Base-by-base conservation (phyloP, 2,888 invertebrate genomes). In the Chloroclystis v-ata region DNA sequence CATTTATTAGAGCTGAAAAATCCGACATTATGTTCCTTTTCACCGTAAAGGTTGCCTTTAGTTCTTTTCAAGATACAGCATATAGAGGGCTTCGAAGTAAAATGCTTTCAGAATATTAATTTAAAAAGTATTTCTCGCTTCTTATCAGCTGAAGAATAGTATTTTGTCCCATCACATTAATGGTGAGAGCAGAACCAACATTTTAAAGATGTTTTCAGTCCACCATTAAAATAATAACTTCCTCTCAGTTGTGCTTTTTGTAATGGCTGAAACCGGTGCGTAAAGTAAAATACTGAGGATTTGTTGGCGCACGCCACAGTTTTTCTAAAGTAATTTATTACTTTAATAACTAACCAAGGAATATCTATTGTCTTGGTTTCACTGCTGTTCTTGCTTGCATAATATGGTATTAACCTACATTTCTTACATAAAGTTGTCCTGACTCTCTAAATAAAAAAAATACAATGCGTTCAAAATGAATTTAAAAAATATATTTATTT, bases 141-240 rank as follows among this genome's bases (percentile, higher is more conserved):
- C 70, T 62, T 68, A 69, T 69, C 68, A 69, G 63, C 57, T 61
- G 66, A 72, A 67, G 9, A 39, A 67, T 68, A 56, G 61, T 67
- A 73, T 75, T 71, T 61, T 60, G 70, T 62, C 66, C 76, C 79
- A 80, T 82, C 74, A 75, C 68, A 71, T 71, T 81, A 82, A 82
- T 75, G 78, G 74, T 70, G 73, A 73, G 73, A 75, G 69, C 73
- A 70, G 72, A 75, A 71, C 66, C 65, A 72, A 68, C 72, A 70
- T 80, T 77, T 74, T 71, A 47, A 76, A 78, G n/a, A 75, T 75
- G 75, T 69, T 76, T 69, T 67, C 67, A 52, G 70, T 63, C 65
- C 67, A 74, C 82, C 83, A 84, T 84, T 84, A 84, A 79, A 81
- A 80, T 84, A 84, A 84, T 84, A 76, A 79, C 82, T 76, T 76